Percentiles rank a stretch among this genome's conserved stretches.
These are phyloP conservation scores for Bursaphelenchus okinawaensis DNA, from an alignment of 2,888 invertebrate species.

Conservation along the genomic window DNA sequence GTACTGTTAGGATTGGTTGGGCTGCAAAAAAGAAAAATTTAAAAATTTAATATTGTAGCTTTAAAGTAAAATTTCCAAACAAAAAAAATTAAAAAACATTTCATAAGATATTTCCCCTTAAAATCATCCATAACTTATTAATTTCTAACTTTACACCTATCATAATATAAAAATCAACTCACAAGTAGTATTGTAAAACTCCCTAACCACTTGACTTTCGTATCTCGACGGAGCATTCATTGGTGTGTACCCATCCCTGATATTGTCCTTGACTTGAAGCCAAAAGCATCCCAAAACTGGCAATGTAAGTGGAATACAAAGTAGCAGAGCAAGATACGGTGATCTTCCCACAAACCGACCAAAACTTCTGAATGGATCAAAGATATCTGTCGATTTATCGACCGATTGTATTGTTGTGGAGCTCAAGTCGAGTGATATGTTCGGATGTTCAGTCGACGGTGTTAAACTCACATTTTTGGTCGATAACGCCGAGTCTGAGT, in stretches of 20 bases:
- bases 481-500: background rate
- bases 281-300: background rate
- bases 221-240: constrained; percentile 52
- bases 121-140: no score
- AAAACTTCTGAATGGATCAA: background rate
- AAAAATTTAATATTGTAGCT: background rate
- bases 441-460: background rate
- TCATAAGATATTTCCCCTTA: no score
- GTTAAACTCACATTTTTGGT: background rate
- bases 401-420: background rate
- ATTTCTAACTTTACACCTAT: no score
- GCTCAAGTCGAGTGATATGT: background rate
- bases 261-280: constrained; percentile 40
- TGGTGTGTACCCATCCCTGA: constrained; percentile 56
- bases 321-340: background rate
- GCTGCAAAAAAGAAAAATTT: constrained; percentile 28
- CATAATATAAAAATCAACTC: background rate
- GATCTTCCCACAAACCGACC: background rate
- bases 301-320: background rate
- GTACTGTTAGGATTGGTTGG: constrained; percentile 53
- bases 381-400: background rate
- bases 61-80: background rate
- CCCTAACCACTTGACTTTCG: constrained; percentile 47
- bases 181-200: constrained; percentile 39
- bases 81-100: no score